Conservation (phyloP, 2,113 vertebrate species). For the Ameiurus melas region DNA sequence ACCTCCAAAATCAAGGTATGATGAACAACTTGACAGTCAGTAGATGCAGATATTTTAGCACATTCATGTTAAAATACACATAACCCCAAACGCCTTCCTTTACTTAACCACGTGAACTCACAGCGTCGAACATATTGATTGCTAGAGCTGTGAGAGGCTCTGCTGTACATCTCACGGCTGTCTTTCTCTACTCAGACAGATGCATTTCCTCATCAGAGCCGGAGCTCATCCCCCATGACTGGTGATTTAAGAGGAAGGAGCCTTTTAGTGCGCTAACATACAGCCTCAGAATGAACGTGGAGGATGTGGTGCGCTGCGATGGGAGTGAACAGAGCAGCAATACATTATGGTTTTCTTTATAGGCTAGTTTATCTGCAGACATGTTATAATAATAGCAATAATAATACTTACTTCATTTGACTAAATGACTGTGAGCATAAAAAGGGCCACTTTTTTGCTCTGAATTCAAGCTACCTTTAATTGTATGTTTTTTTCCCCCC, state of each 20-base stretch:
- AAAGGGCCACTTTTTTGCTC: neutral
- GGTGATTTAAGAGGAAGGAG: conserved; percentile 34
- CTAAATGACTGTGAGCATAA: neutral
- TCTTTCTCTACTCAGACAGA: conserved; percentile 15
- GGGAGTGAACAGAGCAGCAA: neutral
- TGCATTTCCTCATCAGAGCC: conserved; percentile 15
- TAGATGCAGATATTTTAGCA: neutral
- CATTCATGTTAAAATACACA: neutral
- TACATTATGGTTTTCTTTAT: neutral
- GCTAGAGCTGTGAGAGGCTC: neutral
- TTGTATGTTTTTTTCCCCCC: conserved; percentile 10
- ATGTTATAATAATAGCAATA: neutral
- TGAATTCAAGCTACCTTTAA: neutral
- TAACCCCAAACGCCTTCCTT: conserved; percentile 6
- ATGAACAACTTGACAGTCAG: neutral
- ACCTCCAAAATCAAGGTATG: neutral
- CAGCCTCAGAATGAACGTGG: neutral
- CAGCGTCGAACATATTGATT: conserved; percentile 27
- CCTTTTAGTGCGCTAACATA: conserved; percentile 21
- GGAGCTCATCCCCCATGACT: neutral
- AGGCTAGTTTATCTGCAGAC: neutral
- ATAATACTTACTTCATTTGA: neutral
- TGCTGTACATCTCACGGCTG: conserved; percentile 13
- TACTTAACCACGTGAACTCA: conserved; percentile 15
- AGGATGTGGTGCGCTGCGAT: neutral